Base-by-base conservation (phyloP, 2,888 invertebrate species). In the Andrena hattorfiana region DNA sequence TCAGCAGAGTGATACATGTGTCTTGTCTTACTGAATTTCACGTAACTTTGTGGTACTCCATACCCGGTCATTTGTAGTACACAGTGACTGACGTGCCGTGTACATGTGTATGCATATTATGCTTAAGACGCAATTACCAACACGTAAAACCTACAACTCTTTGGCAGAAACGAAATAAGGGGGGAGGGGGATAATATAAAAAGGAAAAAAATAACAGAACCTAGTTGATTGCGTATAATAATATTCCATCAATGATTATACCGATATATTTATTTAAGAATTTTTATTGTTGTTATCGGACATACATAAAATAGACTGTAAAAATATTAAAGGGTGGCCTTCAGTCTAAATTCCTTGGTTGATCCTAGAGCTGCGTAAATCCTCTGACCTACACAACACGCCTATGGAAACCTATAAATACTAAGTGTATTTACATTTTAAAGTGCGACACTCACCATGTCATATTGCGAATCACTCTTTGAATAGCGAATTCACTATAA, bases 251-350 rank as follows among this genome's bases (percentile, higher is more conserved):
- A 89, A 92, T 91, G 89, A 93, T 91, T 91, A 90, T 90, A 92
- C 90, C 90, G 87, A 92, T 93, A 92, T 93, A 93, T 93, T 93
- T 93, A 93, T 93, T 93, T 93, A 93, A 93, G 92, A 92, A 93
- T 92, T 93, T 93, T 93, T 93, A 93, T 93, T 92, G 90, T 92
- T 93, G 92, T 93, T 93, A 93, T 92, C 92, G 90, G 91, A 93
- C 90, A 91, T 91, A 91, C 92, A 92, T 92, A 92, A 92, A 93
- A 93, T 93, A 93, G 93, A 93, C 92, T 93, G 92, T 93, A 92
- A 93, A 92, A 91, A 91, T 86, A 92, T 92, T 90, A 91, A 82
- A 92, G 93, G 92, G 93, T 93, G 93, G 93, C 93, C 93, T 93
- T 92, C 92, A 92, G 92, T 93, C 93, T 92, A 89, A 42, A 92